Evolutionary conservation across 2,113 vertebrate genomes (phyloP), one percentile per base, ranked within the genome.

Genomic region (Notarius quadriscutis): DNA sequence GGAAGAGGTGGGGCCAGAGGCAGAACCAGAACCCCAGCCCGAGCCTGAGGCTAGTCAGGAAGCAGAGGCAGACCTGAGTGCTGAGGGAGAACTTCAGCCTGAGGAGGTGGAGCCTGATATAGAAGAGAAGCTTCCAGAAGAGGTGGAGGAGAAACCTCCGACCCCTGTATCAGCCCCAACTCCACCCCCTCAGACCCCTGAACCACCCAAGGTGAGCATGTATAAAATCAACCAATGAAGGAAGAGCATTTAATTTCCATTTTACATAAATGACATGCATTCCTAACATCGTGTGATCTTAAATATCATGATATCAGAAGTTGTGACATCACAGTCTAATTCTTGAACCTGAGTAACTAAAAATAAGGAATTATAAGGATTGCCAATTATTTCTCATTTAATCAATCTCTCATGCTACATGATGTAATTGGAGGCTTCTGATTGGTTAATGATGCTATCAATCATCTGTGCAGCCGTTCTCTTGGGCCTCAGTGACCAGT

Each of bases 401-500:
- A 71, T 30, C 27, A 6, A 4, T 20, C 7, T 25, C 10, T 75
- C 20, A 51, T 51, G 0, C 9, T 51, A 7, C 6, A 6, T 53
- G 1, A n/a, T 53, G 7, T n/a, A 1, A n/a, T 7, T 75, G 50
- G 7, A 51, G 5, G 18, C 30, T 53, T 86, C 6, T 58, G 9
- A 87, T 87, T 87, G 55, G 65, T 53, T 82, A 27, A 81, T 22
- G 14, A 15, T 48, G 27, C 34, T 62, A 51, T 62, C 30, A 12
- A 5, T 89, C 14, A 48, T 57, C 10, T 79, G 72, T 53, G 27
- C 91, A 95, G 95, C 92, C 92, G 0, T 99, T 98, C 94, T 99
- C 98, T 41, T 99, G 98, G 98, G 98, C 98, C 0, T 98, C 96
- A 0, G 98, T 99, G 91, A 99, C 98, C 83, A 99, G 98, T 94